Evolutionary conservation across 2,797 vertebrate species (phyloP).

Genomic region (Sebastes dallii): DNA sequence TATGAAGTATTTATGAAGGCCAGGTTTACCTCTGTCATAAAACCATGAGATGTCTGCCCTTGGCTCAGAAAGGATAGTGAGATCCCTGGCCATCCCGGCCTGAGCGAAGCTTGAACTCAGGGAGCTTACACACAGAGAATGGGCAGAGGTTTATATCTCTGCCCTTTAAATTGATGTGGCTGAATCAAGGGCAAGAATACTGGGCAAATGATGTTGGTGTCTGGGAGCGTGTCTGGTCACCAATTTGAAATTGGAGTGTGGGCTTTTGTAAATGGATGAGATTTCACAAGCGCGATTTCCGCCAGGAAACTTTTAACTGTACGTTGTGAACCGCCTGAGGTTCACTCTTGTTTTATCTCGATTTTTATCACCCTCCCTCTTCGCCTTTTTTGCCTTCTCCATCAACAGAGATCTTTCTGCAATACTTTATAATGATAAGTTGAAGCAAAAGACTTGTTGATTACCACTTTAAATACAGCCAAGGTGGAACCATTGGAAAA

Average conservation of each 20-base stretch:
- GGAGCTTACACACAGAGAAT: conserved; percentile 46
- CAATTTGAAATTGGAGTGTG: conserved; percentile 25
- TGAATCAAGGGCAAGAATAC: conserved; percentile 56
- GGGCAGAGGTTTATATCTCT: conserved; percentile 57
- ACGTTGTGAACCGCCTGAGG: not conserved
- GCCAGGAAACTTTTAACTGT: not conserved
- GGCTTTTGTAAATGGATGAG: conserved; percentile 20
- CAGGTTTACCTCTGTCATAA: conserved; percentile 68
- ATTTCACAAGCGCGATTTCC: not conserved
- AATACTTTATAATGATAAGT: not conserved
- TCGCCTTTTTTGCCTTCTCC: not conserved
- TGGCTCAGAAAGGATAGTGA: conserved; percentile 60
- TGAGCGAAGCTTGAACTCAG: conserved; percentile 46
- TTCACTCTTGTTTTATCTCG: not conserved
- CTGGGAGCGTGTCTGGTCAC: conserved; percentile 25
- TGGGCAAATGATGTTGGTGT: conserved; percentile 36
- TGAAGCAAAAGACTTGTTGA: not conserved
- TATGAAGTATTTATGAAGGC: conserved; percentile 74
- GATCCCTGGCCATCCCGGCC: conserved; percentile 50
- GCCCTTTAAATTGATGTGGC: conserved; percentile 59
- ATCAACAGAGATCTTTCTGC: not conserved
- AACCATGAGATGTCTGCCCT: conserved; percentile 66
- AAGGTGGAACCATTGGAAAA: not conserved
- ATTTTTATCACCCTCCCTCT: not conserved
- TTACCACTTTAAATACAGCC: not conserved